Conservation (phyloP, 1,140 invertebrate species). For the Psilanteris sp. region DNA sequence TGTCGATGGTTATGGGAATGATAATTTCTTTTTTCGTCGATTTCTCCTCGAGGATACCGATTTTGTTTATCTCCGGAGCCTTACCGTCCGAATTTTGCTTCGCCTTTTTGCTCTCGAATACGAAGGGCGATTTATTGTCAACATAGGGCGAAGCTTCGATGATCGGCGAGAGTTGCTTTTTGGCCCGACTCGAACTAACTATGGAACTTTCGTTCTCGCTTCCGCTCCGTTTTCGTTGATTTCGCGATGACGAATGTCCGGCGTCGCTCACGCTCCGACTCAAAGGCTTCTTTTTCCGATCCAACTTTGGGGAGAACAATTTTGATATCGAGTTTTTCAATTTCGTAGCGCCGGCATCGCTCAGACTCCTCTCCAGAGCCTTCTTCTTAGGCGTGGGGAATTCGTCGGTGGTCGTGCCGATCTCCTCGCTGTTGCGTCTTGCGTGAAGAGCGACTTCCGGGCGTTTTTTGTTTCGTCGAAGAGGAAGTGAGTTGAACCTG, state of each 20-base stretch:
- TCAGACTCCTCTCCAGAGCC: slow-evolving; percentile 82
- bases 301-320: slow-evolving; percentile 73
- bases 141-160: slow-evolving; percentile 84
- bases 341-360: slow-evolving; percentile 83
- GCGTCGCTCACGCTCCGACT: slow-evolving; percentile 78
- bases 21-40: slow-evolving; percentile 33
- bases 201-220: slow-evolving; percentile 76
- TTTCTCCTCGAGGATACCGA: slow-evolving; percentile 38
- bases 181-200: slow-evolving; percentile 69
- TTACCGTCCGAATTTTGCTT: slow-evolving; percentile 62
- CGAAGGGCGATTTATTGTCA: slow-evolving; percentile 84
- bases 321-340: slow-evolving; percentile 69
- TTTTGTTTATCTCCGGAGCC: slow-evolving; percentile 11
- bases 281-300: slow-evolving; percentile 68
- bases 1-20: slow-evolving; percentile 34
- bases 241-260: slow-evolving; percentile 64
- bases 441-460: slow-evolving; percentile 74
- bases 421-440: slow-evolving; percentile 72
- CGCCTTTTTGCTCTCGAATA: slow-evolving; percentile 72
- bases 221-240: slow-evolving; percentile 71
- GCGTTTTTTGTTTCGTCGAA: slow-evolving; percentile 78
- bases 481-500: slow-evolving; percentile 84
- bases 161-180: slow-evolving; percentile 87
- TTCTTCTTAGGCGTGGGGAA: slow-evolving; percentile 74
- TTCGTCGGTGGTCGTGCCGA: slow-evolving; percentile 69